Evolutionary conservation across 2,113 vertebrate genomes (phyloP).

Genomic region (Cavia porcellus): DNA sequence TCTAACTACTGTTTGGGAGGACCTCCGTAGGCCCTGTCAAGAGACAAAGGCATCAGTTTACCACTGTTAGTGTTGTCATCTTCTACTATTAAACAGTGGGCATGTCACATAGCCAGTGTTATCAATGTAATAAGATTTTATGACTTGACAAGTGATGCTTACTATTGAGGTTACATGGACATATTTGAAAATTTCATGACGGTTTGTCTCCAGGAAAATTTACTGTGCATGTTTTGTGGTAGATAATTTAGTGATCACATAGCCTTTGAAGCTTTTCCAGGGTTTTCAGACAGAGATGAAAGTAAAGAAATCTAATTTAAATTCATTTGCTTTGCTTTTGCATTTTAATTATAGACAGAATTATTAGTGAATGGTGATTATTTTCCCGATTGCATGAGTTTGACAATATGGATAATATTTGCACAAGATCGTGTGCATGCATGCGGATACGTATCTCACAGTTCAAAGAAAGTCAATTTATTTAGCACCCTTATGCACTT

Average conservation of each 20-base stretch:
- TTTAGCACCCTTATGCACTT: neutral
- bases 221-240: neutral
- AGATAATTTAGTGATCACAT: neutral
- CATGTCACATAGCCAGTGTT: neutral
- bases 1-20: neutral
- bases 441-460: neutral
- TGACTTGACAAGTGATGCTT: neutral
- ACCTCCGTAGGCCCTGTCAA: neutral
- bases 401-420: neutral
- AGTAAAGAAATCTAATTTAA: neutral
- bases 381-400: neutral
- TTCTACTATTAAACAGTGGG: neutral
- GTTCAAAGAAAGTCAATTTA: neutral
- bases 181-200: neutral
- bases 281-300: neutral
- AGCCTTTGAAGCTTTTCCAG: neutral
- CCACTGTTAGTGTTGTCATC: neutral
- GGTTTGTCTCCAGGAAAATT: neutral
- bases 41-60: neutral
- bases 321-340: neutral
- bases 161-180: neutral
- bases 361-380: neutral
- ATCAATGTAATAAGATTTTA: neutral
- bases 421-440: neutral
- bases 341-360: neutral